These are phyloP conservation scores for Tetragonula carbonaria DNA, from an alignment of 2,888 invertebrate genomes.

Conservation along the genomic window DNA sequence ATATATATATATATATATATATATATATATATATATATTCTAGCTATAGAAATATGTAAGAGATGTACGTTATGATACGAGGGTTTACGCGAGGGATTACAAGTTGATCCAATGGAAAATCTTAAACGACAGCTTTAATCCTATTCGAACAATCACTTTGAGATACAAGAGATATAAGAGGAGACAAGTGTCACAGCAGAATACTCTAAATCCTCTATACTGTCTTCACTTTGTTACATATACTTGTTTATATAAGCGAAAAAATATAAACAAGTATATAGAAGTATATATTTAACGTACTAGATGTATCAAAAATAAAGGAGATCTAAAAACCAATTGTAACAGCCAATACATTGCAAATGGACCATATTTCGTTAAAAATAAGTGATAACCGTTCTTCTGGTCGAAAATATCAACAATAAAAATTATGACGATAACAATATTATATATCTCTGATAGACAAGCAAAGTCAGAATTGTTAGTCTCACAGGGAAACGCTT, in stretches of 20 bases:
- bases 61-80: conserved; percentile 37
- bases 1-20: background rate
- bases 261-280: background rate
- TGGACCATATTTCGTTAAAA: too few relatives aligned
- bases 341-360: background rate
- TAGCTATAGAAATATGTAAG: background rate
- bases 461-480: too few relatives aligned
- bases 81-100: conserved; percentile 55
- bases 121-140: conserved; percentile 46
- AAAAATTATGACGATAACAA: too few relatives aligned
- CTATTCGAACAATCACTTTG: conserved; percentile 28
- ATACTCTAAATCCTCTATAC: too few relatives aligned
- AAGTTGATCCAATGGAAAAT: conserved; percentile 57
- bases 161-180: background rate
- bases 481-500: too few relatives aligned
- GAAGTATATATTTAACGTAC: background rate
- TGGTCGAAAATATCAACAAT: too few relatives aligned
- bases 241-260: too few relatives aligned
- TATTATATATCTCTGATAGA: too few relatives aligned
- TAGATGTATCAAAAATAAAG: background rate
- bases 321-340: background rate
- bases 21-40: background rate
- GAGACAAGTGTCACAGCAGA: too few relatives aligned
- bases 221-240: background rate
- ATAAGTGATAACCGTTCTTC: background rate